A percentile compares a stretch with the other conserved stretches of the same genome.
Conservation (phyloP, 2,888 invertebrate genomes). For the Oithona nana region DNA sequence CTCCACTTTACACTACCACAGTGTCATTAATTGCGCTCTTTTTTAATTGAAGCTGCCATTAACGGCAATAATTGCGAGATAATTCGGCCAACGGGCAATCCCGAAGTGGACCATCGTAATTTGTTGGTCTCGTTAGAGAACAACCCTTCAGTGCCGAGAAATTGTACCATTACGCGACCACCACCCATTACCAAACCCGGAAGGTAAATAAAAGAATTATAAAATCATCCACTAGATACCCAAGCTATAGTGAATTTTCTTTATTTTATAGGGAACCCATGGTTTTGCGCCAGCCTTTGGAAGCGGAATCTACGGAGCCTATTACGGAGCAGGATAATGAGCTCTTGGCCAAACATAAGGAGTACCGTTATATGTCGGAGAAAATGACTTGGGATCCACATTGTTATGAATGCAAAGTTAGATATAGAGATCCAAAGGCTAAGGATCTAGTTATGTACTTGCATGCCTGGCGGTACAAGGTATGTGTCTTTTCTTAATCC, state of each 20-base stretch:
- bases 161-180: constrained; percentile 17
- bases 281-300: constrained; percentile 13
- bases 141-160: constrained; percentile 14
- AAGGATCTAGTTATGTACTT: constrained; percentile 85
- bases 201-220: background rate
- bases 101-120: constrained; percentile 5
- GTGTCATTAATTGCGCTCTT: too few species aligned
- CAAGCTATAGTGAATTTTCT: background rate
- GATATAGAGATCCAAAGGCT: constrained; percentile 75
- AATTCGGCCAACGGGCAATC: background rate
- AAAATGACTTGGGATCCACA: constrained; percentile 61
- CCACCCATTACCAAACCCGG: constrained; percentile 16
- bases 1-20: too few species aligned
- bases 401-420: constrained; percentile 80
- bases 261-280: constrained; percentile 9
- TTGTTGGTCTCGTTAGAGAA: constrained; percentile 11
- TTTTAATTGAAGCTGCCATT: background rate
- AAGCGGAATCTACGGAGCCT: constrained; percentile 9
- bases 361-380: constrained; percentile 37
- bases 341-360: constrained; percentile 6
- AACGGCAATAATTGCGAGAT: background rate
- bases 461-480: constrained; percentile 43
- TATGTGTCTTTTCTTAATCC: constrained; percentile 21
- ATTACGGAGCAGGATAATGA: constrained; percentile 16
- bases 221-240: background rate